Conservation (phyloP, 2,888 invertebrate species). For the Ceriagrion tenellum region DNA sequence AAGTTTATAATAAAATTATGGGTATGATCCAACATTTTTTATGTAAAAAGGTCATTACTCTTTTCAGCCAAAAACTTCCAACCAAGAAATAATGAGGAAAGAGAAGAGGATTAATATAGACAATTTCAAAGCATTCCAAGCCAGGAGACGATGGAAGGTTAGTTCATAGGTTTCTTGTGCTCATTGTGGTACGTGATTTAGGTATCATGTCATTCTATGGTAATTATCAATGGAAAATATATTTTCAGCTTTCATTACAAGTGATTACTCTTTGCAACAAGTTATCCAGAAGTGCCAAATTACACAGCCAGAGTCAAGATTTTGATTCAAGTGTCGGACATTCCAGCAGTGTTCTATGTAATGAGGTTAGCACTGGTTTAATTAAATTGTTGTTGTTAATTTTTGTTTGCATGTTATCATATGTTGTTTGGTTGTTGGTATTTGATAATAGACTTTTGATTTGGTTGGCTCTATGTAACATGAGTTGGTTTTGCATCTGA, state of each 20-base stretch:
- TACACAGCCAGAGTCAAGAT: conserved; percentile 73
- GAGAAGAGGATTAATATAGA: conserved; percentile 73
- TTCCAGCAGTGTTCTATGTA: conserved; percentile 47
- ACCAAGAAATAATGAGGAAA: conserved; percentile 75
- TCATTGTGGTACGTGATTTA: background rate
- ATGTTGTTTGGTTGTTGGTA: background rate
- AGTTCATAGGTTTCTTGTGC: conserved; percentile 26
- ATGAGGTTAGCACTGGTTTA: conserved; percentile 47
- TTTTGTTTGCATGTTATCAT: background rate
- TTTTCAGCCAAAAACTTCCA: conserved; percentile 73
- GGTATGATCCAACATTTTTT: background rate
- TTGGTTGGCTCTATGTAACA: background rate
- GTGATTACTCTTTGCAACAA: conserved; percentile 77
- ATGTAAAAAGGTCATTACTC: conserved; percentile 59
- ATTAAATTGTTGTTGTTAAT: background rate
- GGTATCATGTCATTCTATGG: background rate
- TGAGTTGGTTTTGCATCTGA: background rate
- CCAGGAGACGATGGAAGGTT: conserved; percentile 79
- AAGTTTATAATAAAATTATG: background rate
- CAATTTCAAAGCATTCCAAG: conserved; percentile 78
- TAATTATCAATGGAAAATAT: background rate
- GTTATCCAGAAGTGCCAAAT: conserved; percentile 75
- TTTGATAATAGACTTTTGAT: background rate
- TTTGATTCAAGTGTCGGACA: conserved; percentile 58
- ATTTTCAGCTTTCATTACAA: conserved; percentile 77